Evolutionary conservation across 2,888 invertebrate species (phyloP).

Genomic region (Dicyrtoma fusca): DNA sequence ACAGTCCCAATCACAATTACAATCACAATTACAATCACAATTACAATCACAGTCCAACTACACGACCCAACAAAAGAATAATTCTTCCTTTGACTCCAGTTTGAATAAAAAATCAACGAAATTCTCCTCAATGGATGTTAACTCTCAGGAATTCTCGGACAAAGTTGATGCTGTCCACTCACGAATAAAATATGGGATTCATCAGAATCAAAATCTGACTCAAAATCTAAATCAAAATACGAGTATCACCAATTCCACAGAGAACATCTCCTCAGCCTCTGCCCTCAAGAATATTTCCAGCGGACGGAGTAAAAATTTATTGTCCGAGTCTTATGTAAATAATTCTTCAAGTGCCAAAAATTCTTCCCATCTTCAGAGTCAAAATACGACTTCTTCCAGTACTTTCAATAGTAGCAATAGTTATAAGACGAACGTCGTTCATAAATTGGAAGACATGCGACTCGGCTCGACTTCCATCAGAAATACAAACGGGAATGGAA

Average conservation of each 20-base stretch:
- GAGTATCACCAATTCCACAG: conserved; percentile 40
- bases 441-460: conserved; percentile 58
- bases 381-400: not conserved
- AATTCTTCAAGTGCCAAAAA: conserved; percentile 53
- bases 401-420: conserved; percentile 11
- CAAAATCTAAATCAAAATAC: too few relatives aligned
- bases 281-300: conserved; percentile 35
- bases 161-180: conserved; percentile 55
- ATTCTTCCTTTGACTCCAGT: conserved; percentile 12
- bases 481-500: conserved; percentile 40
- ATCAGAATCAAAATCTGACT: conserved; percentile 2
- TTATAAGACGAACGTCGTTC: conserved; percentile 32
- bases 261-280: conserved; percentile 49
- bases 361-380: conserved; percentile 29
- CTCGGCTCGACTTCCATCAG: not conserved
- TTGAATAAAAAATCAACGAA: conserved; percentile 15
- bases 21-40: not conserved
- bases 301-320: conserved; percentile 18
- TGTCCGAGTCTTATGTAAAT: conserved; percentile 31
- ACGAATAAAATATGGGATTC: conserved; percentile 41
- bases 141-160: conserved; percentile 41
- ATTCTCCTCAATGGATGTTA: conserved; percentile 36
- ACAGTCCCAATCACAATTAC: not conserved
- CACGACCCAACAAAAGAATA: conserved; percentile 17
- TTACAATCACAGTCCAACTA: too few relatives aligned